phyloP scores from a whole-genome alignment of 1,140 invertebrate genomes.

The Drosophila nannoptera region DNA sequence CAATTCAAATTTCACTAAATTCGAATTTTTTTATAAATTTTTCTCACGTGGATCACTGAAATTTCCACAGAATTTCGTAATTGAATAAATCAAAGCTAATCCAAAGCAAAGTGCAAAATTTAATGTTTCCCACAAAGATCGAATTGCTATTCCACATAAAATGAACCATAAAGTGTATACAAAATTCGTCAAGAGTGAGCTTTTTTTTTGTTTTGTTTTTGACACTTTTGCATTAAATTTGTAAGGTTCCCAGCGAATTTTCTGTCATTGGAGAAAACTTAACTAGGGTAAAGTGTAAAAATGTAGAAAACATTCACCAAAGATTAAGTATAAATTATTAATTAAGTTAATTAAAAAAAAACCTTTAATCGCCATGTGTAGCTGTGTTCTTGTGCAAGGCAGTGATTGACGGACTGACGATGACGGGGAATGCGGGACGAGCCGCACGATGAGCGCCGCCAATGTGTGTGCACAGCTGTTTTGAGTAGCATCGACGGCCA shows the following conservation, averaged over 20 bases:
- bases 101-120: background rate
- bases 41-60: too few species aligned
- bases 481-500: slow-evolving; percentile 7
- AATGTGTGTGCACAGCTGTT: slow-evolving; percentile 34
- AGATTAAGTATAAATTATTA: background rate
- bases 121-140: slow-evolving; percentile 4
- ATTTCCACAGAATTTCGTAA: background rate
- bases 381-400: background rate
- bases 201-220: too few species aligned
- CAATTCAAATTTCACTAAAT: too few species aligned
- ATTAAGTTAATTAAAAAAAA: slow-evolving; percentile 1
- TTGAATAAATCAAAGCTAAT: background rate
- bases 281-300: too few species aligned
- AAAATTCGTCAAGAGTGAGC: background rate
- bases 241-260: too few species aligned
- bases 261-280: too few species aligned
- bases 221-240: too few species aligned
- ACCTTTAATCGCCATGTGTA: too few species aligned
- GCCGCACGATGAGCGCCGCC: background rate
- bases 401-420: background rate
- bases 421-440: background rate
- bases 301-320: background rate
- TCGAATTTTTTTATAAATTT: too few species aligned
- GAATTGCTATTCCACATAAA: too few species aligned
- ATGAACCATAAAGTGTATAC: background rate